Percentiles rank a stretch among this genome's conserved stretches.
These are phyloP conservation scores for Lordiphosa collinella DNA, from an alignment of 1,140 invertebrate species.

Conservation along the genomic window DNA sequence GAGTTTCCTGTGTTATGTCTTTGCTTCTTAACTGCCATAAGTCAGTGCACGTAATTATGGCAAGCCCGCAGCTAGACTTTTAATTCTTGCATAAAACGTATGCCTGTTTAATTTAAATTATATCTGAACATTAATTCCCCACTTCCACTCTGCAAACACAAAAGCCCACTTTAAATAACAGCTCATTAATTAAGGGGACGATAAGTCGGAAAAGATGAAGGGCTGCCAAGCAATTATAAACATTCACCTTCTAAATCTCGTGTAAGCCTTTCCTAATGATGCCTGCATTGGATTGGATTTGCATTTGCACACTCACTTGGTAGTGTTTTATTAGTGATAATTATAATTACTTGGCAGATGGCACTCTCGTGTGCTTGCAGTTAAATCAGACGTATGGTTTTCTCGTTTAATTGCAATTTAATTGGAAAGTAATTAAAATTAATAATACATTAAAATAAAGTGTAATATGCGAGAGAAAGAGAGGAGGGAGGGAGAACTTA, in stretches of 20 bases:
- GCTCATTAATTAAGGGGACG: not conserved
- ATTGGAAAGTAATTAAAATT: slow-evolving; percentile 73
- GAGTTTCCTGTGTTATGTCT: slow-evolving; percentile 24
- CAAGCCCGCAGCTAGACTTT: too few relatives aligned
- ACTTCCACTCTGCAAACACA: not conserved
- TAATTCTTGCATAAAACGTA: too few relatives aligned
- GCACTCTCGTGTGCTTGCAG: not conserved
- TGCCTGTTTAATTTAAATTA: too few relatives aligned
- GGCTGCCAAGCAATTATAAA: not conserved
- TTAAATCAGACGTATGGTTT: slow-evolving; percentile 22
- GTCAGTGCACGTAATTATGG: slow-evolving; percentile 6
- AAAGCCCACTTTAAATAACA: not conserved
- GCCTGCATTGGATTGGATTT: not conserved
- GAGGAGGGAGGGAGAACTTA: not conserved
- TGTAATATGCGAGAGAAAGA: slow-evolving; percentile 26
- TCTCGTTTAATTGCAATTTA: slow-evolving; percentile 53
- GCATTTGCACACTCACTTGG: not conserved
- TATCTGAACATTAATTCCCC: too few relatives aligned
- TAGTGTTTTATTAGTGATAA: slow-evolving; percentile 11
- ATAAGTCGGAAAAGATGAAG: too few relatives aligned
- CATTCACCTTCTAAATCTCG: too few relatives aligned
- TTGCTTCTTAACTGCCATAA: slow-evolving; percentile 13
- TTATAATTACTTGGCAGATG: slow-evolving; percentile 2
- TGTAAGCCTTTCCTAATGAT: too few relatives aligned
- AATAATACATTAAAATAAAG: slow-evolving; percentile 47